Evolutionary conservation across 2,888 invertebrate species (phyloP).

Genomic region (Ceramica pisi): DNA sequence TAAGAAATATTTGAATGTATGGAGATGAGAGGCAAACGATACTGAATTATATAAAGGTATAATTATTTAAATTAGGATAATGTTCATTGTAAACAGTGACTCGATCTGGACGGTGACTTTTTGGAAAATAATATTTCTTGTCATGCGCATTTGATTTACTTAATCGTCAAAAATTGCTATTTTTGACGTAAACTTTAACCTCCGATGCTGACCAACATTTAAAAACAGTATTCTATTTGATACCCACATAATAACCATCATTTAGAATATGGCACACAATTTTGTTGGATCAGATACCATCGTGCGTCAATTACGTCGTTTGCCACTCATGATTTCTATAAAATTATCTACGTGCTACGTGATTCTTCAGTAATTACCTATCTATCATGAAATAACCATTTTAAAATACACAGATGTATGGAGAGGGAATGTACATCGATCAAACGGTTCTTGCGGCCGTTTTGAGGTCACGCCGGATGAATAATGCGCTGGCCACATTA

Average conservation of each 20-base stretch:
- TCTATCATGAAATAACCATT: conserved; percentile 68
- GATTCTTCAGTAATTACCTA: conserved; percentile 70
- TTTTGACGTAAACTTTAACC: background rate
- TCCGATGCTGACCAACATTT: conserved; percentile 14
- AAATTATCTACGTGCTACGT: conserved; percentile 70
- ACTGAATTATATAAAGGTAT: conserved; percentile 26
- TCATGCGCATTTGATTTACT: background rate
- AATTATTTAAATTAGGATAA: background rate
- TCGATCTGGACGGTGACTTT: background rate
- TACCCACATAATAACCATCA: conserved; percentile 56
- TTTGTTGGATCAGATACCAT: conserved; percentile 59
- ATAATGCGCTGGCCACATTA: conserved; percentile 86
- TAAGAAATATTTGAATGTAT: conserved; percentile 20
- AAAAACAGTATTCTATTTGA: conserved; percentile 55
- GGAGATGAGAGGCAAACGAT: conserved; percentile 15
- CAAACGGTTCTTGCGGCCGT: conserved; percentile 83
- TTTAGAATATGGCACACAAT: conserved; percentile 64
- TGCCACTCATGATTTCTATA: conserved; percentile 70
- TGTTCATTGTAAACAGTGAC: background rate
- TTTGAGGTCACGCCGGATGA: conserved; percentile 87
- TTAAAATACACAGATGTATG: conserved; percentile 68
- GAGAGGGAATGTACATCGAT: conserved; percentile 69
- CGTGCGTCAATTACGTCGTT: conserved; percentile 61
- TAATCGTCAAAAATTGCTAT: background rate
- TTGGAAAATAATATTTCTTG: background rate